These are phyloP conservation scores for Dinomys branickii DNA, from an alignment of 2,113 vertebrate species.

Conservation along the genomic window DNA sequence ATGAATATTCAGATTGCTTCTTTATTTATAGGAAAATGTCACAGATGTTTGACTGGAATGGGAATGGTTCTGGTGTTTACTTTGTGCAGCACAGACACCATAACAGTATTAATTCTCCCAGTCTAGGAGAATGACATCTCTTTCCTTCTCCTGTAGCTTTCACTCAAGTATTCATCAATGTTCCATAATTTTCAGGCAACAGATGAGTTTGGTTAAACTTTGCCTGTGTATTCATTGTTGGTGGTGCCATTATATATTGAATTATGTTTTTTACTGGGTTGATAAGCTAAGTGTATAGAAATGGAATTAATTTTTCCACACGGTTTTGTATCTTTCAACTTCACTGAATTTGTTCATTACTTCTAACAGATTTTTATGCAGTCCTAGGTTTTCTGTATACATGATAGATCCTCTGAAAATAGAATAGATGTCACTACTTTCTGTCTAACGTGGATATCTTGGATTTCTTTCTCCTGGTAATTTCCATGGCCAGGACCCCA, in stretches of 20 bases:
- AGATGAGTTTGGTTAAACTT: not conserved
- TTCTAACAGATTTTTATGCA: not conserved
- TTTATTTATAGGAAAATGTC: not conserved
- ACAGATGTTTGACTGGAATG: not conserved
- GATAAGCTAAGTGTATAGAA: not conserved
- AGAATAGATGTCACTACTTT: not conserved
- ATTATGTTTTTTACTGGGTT: no score
- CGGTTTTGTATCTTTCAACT: not conserved
- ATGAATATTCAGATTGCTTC: not conserved
- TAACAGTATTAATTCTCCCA: not conserved
- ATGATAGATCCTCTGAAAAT: not conserved
- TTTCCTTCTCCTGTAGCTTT: not conserved
- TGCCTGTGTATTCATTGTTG: not conserved
- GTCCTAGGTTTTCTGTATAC: not conserved
- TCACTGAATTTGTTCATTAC: not conserved
- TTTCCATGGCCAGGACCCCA: not conserved
- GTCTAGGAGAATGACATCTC: not conserved
- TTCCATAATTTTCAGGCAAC: not conserved
- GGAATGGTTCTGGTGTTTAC: not conserved
- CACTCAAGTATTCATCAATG: not conserved
- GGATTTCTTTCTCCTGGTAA: not conserved
- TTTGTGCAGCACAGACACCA: not conserved
- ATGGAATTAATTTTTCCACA: not conserved
- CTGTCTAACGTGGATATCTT: not conserved
- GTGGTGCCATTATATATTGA: not conserved